phyloP scores from a whole-genome alignment of 2,113 vertebrate species.

The Jaculus jaculus region DNA sequence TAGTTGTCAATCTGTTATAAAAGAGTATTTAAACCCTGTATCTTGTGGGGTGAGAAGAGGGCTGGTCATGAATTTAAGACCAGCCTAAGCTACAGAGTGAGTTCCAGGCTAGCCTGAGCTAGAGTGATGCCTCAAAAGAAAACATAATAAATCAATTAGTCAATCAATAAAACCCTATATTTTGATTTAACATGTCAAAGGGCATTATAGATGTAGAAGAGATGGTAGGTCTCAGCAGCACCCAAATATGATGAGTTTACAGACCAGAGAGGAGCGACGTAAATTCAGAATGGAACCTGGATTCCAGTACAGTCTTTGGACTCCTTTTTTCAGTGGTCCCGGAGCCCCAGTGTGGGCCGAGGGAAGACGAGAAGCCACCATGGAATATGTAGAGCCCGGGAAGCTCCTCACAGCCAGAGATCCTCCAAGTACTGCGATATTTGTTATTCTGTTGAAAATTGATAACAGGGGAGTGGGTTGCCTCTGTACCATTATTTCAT shows the following conservation, averaged over 20 bases:
- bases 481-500: not conserved
- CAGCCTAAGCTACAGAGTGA: too few relatives aligned
- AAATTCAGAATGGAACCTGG: not conserved
- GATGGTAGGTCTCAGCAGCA: too few relatives aligned
- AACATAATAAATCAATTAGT: too few relatives aligned
- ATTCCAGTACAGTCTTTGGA: rapidly evolving
- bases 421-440: not conserved
- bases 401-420: not conserved
- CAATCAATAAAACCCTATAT: too few relatives aligned
- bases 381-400: not conserved
- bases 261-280: not conserved
- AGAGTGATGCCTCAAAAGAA: too few relatives aligned
- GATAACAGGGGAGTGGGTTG: not conserved
- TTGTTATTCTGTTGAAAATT: not conserved
- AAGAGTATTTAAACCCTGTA: not conserved
- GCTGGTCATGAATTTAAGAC: too few relatives aligned
- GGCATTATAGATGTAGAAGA: not conserved
- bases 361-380: not conserved
- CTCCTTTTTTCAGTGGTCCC: not conserved
- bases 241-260: not conserved
- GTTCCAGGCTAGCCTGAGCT: too few relatives aligned
- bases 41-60: too few relatives aligned
- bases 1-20: not conserved
- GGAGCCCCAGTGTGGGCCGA: not conserved
- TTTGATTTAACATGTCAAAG: not conserved